Conservation (phyloP, 2,113 vertebrate genomes). For the Ovis canadensis region DNA sequence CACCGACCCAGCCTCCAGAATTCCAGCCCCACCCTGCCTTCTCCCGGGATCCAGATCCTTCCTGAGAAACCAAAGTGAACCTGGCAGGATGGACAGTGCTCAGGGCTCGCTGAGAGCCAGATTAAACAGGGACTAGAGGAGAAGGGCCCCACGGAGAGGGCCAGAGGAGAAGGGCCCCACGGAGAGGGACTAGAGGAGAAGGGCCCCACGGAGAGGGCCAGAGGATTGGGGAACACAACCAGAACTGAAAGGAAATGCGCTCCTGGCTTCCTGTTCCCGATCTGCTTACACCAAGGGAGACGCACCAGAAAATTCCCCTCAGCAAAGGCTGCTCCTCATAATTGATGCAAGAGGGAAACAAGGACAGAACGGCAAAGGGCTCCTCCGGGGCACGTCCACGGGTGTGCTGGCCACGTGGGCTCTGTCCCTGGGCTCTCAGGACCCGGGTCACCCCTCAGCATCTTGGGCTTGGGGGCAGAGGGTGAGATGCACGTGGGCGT, state of each 20-base stretch:
- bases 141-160: neutral
- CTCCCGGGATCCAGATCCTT: neutral
- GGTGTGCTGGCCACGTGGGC: constrained; percentile 16
- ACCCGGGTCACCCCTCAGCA: neutral
- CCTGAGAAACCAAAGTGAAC: neutral
- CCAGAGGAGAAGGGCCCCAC: rapidly evolving
- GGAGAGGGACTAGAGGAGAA: rapidly evolving
- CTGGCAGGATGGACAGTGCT: rapidly evolving
- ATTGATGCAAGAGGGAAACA: constrained; percentile 30
- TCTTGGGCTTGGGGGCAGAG: constrained; percentile 27
- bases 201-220: neutral
- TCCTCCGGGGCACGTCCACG: neutral
- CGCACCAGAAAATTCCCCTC: rapidly evolving
- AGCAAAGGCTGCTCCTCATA: neutral
- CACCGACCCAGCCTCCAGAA: neutral
- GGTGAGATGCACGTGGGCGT: neutral
- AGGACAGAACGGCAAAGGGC: rapidly evolving
- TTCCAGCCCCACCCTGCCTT: neutral
- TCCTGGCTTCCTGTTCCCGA: neutral
- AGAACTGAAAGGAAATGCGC: rapidly evolving
- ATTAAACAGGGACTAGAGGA: rapidly evolving
- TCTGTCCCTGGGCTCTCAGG: neutral
- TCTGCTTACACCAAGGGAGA: neutral
- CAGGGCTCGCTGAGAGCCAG: neutral
- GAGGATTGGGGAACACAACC: neutral